These are phyloP conservation scores for Pseudopipra pipra DNA, from an alignment of 2,113 vertebrate genomes.

Conservation along the genomic window DNA sequence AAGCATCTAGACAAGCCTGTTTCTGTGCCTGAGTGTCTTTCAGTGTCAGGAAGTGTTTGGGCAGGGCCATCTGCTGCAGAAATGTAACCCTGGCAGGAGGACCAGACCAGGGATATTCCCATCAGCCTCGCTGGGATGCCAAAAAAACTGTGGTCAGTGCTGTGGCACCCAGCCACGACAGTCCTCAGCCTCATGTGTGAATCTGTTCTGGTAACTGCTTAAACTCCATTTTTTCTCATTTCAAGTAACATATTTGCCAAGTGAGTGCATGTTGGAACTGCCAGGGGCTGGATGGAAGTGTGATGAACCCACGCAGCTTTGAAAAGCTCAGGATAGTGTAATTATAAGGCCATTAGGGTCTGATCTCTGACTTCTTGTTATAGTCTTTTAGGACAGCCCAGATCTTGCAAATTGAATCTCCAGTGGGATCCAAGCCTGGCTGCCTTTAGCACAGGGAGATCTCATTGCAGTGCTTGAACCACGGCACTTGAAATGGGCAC, in stretches of 20 bases:
- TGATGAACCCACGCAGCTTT: neutral
- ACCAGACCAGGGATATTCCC: neutral
- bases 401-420: neutral
- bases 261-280: neutral
- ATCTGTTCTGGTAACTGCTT: neutral
- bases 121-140: neutral
- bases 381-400: neutral
- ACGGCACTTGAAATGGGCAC: fast-evolving
- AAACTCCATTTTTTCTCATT: neutral
- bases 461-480: neutral
- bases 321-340: neutral
- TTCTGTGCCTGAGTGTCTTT: fast-evolving
- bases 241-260: neutral
- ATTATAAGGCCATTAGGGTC: neutral
- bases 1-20: neutral
- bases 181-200: fast-evolving
- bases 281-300: neutral
- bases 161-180: neutral
- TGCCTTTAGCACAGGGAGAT: neutral
- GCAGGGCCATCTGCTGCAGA: neutral
- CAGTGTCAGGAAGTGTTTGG: neutral
- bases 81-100: neutral
- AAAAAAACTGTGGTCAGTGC: neutral
- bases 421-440: fast-evolving
- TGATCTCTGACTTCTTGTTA: neutral